Evolutionary conservation across 2,113 vertebrate genomes (phyloP).

Genomic region (Hyla sarda): DNA sequence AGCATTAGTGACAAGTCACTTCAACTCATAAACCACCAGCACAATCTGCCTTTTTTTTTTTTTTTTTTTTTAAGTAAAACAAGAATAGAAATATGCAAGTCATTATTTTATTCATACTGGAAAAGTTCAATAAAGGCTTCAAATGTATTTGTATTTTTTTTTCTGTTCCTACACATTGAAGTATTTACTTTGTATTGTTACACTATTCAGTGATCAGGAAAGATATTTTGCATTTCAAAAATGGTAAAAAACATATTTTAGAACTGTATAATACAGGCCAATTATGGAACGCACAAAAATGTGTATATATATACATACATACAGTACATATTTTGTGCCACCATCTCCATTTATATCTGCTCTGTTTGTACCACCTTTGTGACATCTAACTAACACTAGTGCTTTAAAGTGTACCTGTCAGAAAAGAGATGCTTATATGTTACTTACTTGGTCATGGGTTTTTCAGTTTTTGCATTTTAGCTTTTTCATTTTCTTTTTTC

Average conservation of each 20-base stretch:
- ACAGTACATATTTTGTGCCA: neutral
- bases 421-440: too few species aligned
- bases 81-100: neutral
- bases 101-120: neutral
- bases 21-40: neutral
- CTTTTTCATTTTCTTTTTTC: too few species aligned
- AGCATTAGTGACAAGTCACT: neutral
- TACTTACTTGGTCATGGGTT: too few species aligned
- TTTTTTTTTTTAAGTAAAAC: too few species aligned
- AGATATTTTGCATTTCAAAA: too few species aligned
- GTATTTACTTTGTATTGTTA: constrained; percentile 16
- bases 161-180: constrained; percentile 26
- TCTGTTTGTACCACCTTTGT: neutral
- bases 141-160: constrained; percentile 15
- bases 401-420: too few species aligned
- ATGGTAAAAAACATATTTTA: too few species aligned
- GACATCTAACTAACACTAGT: neutral
- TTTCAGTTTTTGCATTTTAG: too few species aligned
- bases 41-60: too few species aligned
- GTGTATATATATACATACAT: too few species aligned
- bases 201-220: neutral
- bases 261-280: too few species aligned
- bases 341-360: neutral
- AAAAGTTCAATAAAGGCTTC: neutral
- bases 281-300: too few species aligned